Base-by-base conservation (phyloP, 2,888 invertebrate species). In the Lycia hirtaria region DNA sequence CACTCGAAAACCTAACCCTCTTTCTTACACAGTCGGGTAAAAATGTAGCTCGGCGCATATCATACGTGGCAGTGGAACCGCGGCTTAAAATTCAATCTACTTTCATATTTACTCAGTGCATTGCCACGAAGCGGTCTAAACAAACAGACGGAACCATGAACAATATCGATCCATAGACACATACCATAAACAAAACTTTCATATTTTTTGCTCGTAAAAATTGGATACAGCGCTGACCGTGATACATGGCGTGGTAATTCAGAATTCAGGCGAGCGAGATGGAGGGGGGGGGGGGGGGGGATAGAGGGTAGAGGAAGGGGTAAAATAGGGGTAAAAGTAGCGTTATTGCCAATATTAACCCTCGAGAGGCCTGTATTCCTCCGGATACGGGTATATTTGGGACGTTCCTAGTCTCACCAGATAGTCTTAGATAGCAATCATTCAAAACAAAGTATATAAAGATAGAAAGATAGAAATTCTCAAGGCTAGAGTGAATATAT, bases 261-360 rank as follows among this genome's bases (percentile, higher is more conserved):
- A 85, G 81, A 83, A 87, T 83, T 81, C 80, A 78, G 78, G 65
- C 49, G 22, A 73, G 76, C 71, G 79, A 75, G 75, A 81, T n/a
- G n/a, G 28, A 14, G 14, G 17, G 9, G 82, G 81, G 83, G 83
- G 81, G 73, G 62, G 60, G 61, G 55, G 60, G 28, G 14, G 14
- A 15, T 9, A 82, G 81, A 82, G 83, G 81, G 73, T 61, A 59
- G 61, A 54, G 60, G 40, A 61, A 40, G n/a, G 40, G 54, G 58
- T 38, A 56, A 55, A 56, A 53, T 45, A 67, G 69, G 67, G 64
- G 69, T 55, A 64, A 74, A 78, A 83, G 78, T 82, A 79, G 78
- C 78, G 80, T 81, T 85, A 85, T 83, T 83, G 81, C 77, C 83
- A 76, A 87, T 87, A 87, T 85, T 83, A 85, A 82, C 77, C 78